A percentile compares a stretch with the other conserved stretches of the same genome.
These are phyloP conservation scores for Bothrops alternatus DNA, from an alignment of 2,797 vertebrate species.

Conservation along the genomic window DNA sequence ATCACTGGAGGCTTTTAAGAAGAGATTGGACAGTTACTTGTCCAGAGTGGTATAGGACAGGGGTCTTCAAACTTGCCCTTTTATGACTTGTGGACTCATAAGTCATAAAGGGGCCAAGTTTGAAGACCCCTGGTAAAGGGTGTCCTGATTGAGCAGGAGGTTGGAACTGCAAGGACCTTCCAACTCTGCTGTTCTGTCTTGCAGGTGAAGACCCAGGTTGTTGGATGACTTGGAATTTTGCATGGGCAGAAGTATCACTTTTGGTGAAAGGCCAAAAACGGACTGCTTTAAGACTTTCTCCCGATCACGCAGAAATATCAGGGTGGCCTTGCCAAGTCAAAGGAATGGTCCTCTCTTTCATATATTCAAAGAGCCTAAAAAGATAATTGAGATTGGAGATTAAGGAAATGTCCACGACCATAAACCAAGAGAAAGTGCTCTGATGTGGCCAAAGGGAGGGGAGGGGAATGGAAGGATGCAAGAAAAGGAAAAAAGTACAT, in stretches of 20 bases:
- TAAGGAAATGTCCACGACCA: not conserved
- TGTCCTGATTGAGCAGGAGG: not conserved
- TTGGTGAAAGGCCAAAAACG: not conserved
- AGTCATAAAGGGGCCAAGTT: no score
- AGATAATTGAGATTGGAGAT: not conserved
- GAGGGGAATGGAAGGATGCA: not conserved
- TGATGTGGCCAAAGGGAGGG: not conserved
- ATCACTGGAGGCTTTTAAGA: not conserved
- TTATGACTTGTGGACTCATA: no score
- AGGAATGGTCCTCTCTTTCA: no score
- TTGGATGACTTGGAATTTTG: not conserved
- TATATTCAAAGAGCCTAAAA: not conserved
- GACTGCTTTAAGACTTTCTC: not conserved
- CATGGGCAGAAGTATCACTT: not conserved
- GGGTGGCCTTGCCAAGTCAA: not conserved
- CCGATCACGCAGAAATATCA: not conserved
- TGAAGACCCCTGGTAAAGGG: no score
- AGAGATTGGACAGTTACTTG: not conserved
- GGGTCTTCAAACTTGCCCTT: no score
- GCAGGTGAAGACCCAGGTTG: not conserved
- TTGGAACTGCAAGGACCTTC: not conserved
- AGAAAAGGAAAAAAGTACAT: not conserved
- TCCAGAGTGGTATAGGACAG: no score
- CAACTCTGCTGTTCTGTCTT: not conserved
- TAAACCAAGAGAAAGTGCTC: not conserved